Evolutionary conservation across 35 echinoderm and acorn worm species (phyloP), one percentile per base, ranked within the genome.

Genomic region (Stichopus chloronotus): DNA sequence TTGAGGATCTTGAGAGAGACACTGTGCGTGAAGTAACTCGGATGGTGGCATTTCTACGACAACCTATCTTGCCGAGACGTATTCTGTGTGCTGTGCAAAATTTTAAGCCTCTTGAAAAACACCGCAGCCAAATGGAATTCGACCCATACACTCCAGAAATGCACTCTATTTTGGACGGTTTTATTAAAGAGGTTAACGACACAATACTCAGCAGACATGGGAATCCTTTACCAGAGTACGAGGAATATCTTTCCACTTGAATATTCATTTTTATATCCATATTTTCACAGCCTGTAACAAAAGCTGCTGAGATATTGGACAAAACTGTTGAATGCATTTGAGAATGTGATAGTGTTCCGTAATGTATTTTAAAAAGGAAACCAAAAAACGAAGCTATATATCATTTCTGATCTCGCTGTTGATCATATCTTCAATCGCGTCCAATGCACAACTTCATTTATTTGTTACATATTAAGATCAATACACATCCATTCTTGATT

Each of bases 61-160:
- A 76, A 30, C 88, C 61, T 20, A 8, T 69, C 43, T 21, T 53
- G 8, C 52, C 30, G 7, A 21, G 8, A 76, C 30, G 58, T 13
- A 72, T 55, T 4, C 12, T 91, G 53, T 57, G 65, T 16, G 52
- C 52, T 16, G 17, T 60, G 14, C 6, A 55, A 14, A 54, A n/a
- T 21, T 72, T 54, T 52, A 57, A 17, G 5, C 88, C 88, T 21
- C 7, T 60, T 17, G n/a, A 61, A 88, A 13, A 10, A 16, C 57
- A 88, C 22, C 11, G 25, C 10, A 88, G 53, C 56, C 58, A 91
- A 6, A 43, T 91, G 52, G 53, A 21, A 6, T 72, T 91, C 77
- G 88, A 91, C 72, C 88, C 88, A 5, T 91, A 76, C 68, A 91
- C 68, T 19, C 88, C 88, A 55, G 25, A 72, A 76, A 72, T 76